phyloP scores from a whole-genome alignment of 2,888 invertebrate species.

The Lymantria dispar region DNA sequence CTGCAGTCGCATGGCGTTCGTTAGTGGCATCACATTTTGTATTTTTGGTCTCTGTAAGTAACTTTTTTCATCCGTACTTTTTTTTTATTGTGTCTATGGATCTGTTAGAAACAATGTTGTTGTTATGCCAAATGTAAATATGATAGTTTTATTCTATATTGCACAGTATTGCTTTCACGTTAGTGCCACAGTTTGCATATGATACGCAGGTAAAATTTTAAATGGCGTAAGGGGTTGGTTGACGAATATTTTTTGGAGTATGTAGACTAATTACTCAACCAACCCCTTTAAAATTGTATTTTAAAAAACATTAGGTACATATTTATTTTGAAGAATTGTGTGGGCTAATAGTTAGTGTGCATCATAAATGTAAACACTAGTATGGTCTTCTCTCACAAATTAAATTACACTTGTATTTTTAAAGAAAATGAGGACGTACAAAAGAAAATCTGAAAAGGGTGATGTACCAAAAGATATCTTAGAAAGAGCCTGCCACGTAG shows the following conservation, averaged over 20 bases:
- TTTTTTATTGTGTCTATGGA: no score
- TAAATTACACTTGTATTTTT: constrained; percentile 1
- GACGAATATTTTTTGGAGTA: constrained; percentile 4
- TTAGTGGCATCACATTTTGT: background rate
- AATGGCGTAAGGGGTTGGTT: constrained; percentile 1
- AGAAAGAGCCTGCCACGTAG: constrained; percentile 1
- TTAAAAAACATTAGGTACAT: background rate
- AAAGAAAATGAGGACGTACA: constrained; percentile 5
- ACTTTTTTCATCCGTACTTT: no score
- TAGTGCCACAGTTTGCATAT: no score
- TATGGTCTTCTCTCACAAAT: background rate
- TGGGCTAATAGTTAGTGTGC: constrained; percentile 1
- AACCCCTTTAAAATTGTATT: background rate
- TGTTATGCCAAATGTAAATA: no score
- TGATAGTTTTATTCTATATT: no score
- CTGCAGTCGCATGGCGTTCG: background rate
- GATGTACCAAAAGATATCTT: constrained; percentile 6
- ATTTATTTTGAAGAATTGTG: background rate
- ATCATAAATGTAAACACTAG: background rate
- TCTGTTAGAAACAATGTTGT: no score
- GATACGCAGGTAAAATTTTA: no score
- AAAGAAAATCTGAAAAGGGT: constrained; percentile 10
- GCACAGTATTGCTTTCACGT: no score
- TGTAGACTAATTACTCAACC: constrained; percentile 3
- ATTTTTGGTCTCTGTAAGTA: background rate